phyloP scores from a whole-genome alignment of 2,113 vertebrate genomes.

The Nothocercus julius region DNA sequence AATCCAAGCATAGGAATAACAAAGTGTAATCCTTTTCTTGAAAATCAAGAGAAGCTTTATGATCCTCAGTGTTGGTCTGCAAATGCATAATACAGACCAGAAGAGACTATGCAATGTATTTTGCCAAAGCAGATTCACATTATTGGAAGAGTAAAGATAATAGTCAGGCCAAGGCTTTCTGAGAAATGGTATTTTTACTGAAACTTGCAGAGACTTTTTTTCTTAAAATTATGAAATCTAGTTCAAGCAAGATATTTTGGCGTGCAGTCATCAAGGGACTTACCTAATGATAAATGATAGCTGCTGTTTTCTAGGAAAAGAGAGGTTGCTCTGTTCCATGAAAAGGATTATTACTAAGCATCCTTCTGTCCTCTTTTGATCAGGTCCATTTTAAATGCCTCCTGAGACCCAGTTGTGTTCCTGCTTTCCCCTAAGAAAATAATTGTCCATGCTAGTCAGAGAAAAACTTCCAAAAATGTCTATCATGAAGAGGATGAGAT shows the following conservation, averaged over 20 bases:
- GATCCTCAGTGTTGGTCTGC: background rate
- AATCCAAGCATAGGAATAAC: background rate
- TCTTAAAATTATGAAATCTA: background rate
- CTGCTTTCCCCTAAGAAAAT: background rate
- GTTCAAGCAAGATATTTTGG: background rate
- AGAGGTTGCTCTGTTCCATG: background rate
- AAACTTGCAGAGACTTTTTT: background rate
- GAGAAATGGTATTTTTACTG: background rate
- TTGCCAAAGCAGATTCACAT: background rate
- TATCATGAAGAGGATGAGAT: background rate
- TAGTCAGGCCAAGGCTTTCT: background rate
- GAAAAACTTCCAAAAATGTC: background rate
- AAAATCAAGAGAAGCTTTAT: background rate
- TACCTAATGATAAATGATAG: background rate
- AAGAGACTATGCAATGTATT: background rate
- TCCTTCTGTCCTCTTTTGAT: constrained; percentile 2
- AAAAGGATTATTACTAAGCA: background rate
- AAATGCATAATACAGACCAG: background rate
- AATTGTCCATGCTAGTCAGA: background rate
- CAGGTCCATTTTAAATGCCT: background rate
- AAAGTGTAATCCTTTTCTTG: background rate
- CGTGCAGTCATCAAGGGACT: background rate
- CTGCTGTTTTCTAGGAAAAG: background rate
- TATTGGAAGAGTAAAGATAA: background rate
- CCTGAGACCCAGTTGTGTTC: constrained; percentile 10